These are phyloP conservation scores for Coccyzus lansbergi DNA, from an alignment of 2,797 vertebrate species.

Conservation along the genomic window DNA sequence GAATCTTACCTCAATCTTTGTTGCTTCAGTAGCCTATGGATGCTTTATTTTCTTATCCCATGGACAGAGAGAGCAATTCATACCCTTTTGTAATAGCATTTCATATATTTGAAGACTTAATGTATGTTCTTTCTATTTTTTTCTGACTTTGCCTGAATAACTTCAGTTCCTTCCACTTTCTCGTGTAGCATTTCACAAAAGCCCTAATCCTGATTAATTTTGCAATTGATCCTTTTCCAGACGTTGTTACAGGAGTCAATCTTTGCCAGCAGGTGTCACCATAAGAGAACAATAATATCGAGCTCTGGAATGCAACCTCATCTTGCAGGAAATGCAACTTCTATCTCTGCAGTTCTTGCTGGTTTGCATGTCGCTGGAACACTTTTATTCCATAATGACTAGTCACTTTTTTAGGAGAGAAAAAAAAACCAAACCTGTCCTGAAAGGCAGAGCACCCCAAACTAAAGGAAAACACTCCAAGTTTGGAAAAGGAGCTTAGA, in stretches of 20 bases:
- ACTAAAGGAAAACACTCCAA: rapidly evolving
- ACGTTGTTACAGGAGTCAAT: background rate
- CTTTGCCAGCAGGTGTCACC: slow-evolving; percentile 68
- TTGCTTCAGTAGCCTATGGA: rapidly evolving
- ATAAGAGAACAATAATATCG: slow-evolving; percentile 36
- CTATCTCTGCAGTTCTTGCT: background rate
- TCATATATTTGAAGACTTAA: background rate
- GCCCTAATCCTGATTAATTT: background rate
- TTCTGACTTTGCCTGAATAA: background rate
- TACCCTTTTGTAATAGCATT: background rate
- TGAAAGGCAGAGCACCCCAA: background rate
- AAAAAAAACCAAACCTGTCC: background rate
- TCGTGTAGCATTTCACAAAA: background rate
- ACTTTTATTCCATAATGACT: background rate
- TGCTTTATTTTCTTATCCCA: background rate
- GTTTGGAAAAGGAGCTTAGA: background rate
- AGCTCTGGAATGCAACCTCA: background rate
- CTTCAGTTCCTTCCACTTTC: background rate
- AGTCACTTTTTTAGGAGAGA: background rate
- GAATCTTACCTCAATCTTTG: background rate
- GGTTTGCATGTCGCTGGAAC: rapidly evolving
- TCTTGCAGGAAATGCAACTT: background rate
- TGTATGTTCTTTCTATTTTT: background rate
- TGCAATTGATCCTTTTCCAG: slow-evolving; percentile 13
- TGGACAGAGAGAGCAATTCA: background rate